These are phyloP conservation scores for Lophius americanus DNA, from an alignment of 2,797 vertebrate species.

Conservation along the genomic window DNA sequence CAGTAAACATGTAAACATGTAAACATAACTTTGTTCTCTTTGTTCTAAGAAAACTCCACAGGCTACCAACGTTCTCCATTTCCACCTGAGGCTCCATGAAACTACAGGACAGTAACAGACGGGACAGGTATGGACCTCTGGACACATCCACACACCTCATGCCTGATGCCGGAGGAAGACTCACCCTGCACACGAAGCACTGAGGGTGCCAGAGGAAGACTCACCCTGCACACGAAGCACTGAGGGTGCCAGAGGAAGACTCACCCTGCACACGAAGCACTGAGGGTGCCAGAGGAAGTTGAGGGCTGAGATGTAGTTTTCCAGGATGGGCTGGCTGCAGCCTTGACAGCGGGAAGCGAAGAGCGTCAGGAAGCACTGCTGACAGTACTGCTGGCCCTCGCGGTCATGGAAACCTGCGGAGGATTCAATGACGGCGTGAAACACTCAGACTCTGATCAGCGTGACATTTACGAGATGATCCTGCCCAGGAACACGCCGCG, in stretches of 20 bases:
- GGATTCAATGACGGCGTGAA: constrained; percentile 5
- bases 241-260: constrained; percentile 20
- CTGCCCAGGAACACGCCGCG: not conserved
- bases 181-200: too few relatives aligned
- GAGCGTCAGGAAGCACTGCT: constrained; percentile 90
- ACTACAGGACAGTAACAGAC: too few relatives aligned
- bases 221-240: too few relatives aligned
- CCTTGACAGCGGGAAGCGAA: constrained; percentile 93
- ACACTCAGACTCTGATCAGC: constrained; percentile 18
- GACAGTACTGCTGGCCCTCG: constrained; percentile 91
- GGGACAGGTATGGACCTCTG: too few relatives aligned
- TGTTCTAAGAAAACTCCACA: too few relatives aligned
- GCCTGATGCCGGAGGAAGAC: too few relatives aligned
- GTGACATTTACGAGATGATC: constrained; percentile 8
- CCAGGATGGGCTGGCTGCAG: constrained; percentile 90
- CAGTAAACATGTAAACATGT: too few relatives aligned
- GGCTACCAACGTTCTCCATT: too few relatives aligned
- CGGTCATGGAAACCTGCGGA: constrained; percentile 91
- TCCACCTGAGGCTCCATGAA: too few relatives aligned
- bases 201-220: too few relatives aligned
- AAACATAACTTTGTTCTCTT: too few relatives aligned
- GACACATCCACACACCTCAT: too few relatives aligned
- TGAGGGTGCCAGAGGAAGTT: constrained; percentile 92
- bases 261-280: constrained; percentile 93
- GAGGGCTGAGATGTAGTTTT: constrained; percentile 95